phyloP scores from a whole-genome alignment of 1,140 invertebrate genomes.

The Drosophila ohnishii region DNA sequence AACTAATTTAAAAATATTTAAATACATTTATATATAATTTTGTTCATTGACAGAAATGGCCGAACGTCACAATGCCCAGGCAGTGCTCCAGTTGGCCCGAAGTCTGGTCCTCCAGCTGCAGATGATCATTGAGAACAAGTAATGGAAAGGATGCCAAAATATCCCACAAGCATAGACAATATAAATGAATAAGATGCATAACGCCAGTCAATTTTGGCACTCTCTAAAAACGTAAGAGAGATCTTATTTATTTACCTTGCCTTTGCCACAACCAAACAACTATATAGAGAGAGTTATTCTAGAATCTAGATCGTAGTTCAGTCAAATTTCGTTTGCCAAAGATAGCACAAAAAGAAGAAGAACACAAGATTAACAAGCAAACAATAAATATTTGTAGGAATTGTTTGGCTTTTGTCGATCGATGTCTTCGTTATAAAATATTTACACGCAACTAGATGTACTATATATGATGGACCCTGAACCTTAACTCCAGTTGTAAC shows the following conservation, averaged over 20 bases:
- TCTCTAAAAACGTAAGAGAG: not conserved
- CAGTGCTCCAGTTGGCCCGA: slow-evolving; percentile 91
- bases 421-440: slow-evolving; percentile 36
- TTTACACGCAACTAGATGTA: slow-evolving; percentile 17
- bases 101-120: slow-evolving; percentile 94
- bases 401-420: slow-evolving; percentile 23
- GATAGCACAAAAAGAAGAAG: not conserved
- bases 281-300: slow-evolving; percentile 9
- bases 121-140: slow-evolving; percentile 95
- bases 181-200: not conserved
- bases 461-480: slow-evolving; percentile 18
- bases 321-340: slow-evolving; percentile 47
- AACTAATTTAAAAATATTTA: too few relatives aligned
- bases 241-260: not conserved
- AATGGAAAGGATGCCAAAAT: slow-evolving; percentile 57
- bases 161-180: not conserved
- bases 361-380: slow-evolving; percentile 8
- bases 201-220: too few relatives aligned
- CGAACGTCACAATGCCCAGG: slow-evolving; percentile 93
- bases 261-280: not conserved
- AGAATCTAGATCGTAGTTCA: slow-evolving; percentile 27
- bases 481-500: not conserved
- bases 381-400: slow-evolving; percentile 38
- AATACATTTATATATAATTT: not conserved
- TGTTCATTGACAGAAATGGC: slow-evolving; percentile 92